Percentiles rank a stretch among this genome's conserved stretches.
Evolutionary conservation across 2,797 vertebrate species (phyloP).

Genomic region (Anableps anableps): DNA sequence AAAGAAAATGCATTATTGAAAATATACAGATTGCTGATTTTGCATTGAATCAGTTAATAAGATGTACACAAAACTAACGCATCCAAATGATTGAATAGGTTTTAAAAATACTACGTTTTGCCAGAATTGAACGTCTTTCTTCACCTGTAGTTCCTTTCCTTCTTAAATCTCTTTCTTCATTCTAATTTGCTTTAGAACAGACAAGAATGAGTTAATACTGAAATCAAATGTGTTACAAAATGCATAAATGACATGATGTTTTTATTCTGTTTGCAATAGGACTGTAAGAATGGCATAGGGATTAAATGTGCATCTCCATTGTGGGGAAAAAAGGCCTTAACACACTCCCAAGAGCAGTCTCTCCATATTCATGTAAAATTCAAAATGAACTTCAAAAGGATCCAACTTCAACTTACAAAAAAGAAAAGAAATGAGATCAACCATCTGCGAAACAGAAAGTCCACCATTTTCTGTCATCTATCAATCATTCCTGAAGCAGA

Average conservation of each 20-base stretch:
- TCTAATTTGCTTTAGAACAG: neutral
- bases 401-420: neutral
- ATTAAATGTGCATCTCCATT: neutral
- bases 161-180: neutral
- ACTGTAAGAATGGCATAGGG: neutral
- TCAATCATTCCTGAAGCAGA: conserved; percentile 13
- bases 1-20: neutral
- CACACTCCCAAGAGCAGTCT: no score
- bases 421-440: neutral
- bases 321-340: neutral
- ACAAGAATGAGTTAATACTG: neutral
- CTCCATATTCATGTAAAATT: conserved; percentile 4
- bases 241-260: neutral
- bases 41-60: neutral
- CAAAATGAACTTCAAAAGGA: neutral
- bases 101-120: neutral
- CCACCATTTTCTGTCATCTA: neutral
- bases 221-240: neutral
- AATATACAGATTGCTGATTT: neutral
- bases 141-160: neutral
- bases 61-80: neutral
- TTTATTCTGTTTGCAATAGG: neutral
- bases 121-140: neutral
- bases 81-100: neutral
- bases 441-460: neutral